Percentiles rank a stretch among this genome's conserved stretches.
phyloP scores from a whole-genome alignment of 2,797 vertebrate genomes.

The Parauchenoglanis ngamensis region DNA sequence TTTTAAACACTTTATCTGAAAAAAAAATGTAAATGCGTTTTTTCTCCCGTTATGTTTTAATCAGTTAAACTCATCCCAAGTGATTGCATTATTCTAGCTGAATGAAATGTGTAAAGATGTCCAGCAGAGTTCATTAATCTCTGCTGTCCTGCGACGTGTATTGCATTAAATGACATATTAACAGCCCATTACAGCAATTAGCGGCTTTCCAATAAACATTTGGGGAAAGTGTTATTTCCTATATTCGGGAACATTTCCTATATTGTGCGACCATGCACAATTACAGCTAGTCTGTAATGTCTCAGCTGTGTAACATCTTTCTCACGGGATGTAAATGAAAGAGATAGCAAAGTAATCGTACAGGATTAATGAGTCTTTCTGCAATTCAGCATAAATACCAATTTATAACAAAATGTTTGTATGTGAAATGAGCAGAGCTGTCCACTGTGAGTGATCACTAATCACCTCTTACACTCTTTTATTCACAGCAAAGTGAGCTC shows the following conservation, averaged over 20 bases:
- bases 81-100: conserved; percentile 11
- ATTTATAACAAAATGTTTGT: background rate
- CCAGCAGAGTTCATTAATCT: conserved; percentile 29
- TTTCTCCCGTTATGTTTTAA: background rate
- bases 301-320: background rate
- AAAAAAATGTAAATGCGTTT: background rate
- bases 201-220: conserved; percentile 64
- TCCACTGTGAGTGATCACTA: background rate
- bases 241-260: conserved; percentile 25
- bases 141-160: conserved; percentile 60
- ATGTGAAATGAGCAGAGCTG: background rate
- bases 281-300: background rate
- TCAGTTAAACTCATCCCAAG: background rate
- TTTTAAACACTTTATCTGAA: background rate
- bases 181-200: conserved; percentile 63
- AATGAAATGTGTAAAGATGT: conserved; percentile 31
- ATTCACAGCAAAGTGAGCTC: conserved; percentile 80
- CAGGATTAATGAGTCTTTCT: background rate
- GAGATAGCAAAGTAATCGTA: background rate
- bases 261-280: background rate
- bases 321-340: background rate
- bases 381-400: background rate
- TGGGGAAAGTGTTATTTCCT: conserved; percentile 39
- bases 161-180: conserved; percentile 74
- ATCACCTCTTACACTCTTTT: background rate